Percentiles rank a stretch among this genome's conserved stretches.
phyloP scores from a whole-genome alignment of 2,888 invertebrate genomes.

The Drosophila niveifrons region DNA sequence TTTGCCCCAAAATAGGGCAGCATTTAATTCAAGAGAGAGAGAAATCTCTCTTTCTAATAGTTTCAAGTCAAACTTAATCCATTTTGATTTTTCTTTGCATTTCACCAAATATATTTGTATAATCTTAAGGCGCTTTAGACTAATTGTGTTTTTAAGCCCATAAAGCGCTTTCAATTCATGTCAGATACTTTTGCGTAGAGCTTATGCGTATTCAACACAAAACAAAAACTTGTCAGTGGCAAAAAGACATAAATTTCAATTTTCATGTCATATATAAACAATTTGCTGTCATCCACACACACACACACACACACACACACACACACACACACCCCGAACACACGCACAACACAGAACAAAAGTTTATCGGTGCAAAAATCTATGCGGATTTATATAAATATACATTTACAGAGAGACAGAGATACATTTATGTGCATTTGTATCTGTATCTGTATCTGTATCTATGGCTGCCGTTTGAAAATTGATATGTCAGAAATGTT shows the following conservation, averaged over 20 bases:
- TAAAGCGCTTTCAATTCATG: slow-evolving; percentile 13
- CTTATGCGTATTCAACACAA: slow-evolving; percentile 43
- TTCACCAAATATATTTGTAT: background rate
- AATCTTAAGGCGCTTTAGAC: background rate
- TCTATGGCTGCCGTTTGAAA: slow-evolving; percentile 61
- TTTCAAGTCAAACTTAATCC: background rate
- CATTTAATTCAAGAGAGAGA: background rate
- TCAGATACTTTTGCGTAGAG: background rate
- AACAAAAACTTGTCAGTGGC: slow-evolving; percentile 65
- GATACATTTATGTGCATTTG: slow-evolving; percentile 3
- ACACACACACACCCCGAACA: slow-evolving; percentile 20
- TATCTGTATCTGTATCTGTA: slow-evolving; percentile 20
- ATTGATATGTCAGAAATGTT: slow-evolving; percentile 80
- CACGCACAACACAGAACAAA: slow-evolving; percentile 45
- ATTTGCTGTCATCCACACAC: slow-evolving; percentile 61
- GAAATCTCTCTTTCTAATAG: background rate
- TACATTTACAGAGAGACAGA: slow-evolving; percentile 22
- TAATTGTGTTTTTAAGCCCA: background rate
- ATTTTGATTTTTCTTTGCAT: too few relatives aligned
- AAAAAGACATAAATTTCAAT: slow-evolving; percentile 76
- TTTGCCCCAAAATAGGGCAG: background rate
- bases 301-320: slow-evolving; percentile 31
- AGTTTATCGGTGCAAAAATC: slow-evolving; percentile 66
- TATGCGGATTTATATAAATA: slow-evolving; percentile 36
- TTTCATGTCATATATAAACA: slow-evolving; percentile 77